These are phyloP conservation scores for Lochmaea capreae DNA, from an alignment of 2,888 invertebrate genomes.

Conservation along the genomic window DNA sequence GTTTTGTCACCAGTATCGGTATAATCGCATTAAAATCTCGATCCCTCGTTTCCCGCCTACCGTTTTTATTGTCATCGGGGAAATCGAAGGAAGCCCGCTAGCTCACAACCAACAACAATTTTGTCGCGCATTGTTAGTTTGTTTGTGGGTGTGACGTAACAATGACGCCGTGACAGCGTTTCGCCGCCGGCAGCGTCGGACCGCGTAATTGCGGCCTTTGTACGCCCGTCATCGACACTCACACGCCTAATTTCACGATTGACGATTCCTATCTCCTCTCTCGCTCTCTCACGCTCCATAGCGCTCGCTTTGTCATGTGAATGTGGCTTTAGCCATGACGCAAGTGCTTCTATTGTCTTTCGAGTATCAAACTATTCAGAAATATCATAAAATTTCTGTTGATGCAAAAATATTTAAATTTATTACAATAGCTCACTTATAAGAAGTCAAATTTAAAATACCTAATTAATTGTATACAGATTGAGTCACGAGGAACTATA, in stretches of 20 bases:
- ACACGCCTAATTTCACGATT: conserved; percentile 66
- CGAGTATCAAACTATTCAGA: conserved; percentile 1
- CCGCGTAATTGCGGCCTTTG: conserved; percentile 66
- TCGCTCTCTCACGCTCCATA: conserved; percentile 34
- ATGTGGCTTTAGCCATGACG: conserved; percentile 6
- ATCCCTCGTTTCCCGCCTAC: conserved; percentile 18
- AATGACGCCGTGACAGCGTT: conserved; percentile 52
- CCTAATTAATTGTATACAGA: too few relatives aligned
- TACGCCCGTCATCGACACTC: conserved; percentile 65
- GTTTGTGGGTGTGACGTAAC: conserved; percentile 63
- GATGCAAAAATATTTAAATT: too few relatives aligned
- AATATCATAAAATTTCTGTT: background rate
- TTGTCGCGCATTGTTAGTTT: conserved; percentile 55
- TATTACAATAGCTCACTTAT: too few relatives aligned
- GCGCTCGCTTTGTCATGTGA: background rate
- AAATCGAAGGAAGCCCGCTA: conserved; percentile 19
- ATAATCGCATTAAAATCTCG: conserved; percentile 36
- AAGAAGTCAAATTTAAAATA: too few relatives aligned
- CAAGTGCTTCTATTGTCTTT: conserved; percentile 2
- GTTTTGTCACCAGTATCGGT: conserved; percentile 33
- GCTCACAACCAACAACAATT: conserved; percentile 45
- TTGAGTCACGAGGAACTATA: too few relatives aligned
- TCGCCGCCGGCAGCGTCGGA: conserved; percentile 62
- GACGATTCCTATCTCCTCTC: conserved; percentile 51
- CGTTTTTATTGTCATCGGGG: conserved; percentile 16